Evolutionary conservation across 2,797 vertebrate genomes (phyloP), one percentile per base, ranked within the genome.

Genomic region (Mus spretus): DNA sequence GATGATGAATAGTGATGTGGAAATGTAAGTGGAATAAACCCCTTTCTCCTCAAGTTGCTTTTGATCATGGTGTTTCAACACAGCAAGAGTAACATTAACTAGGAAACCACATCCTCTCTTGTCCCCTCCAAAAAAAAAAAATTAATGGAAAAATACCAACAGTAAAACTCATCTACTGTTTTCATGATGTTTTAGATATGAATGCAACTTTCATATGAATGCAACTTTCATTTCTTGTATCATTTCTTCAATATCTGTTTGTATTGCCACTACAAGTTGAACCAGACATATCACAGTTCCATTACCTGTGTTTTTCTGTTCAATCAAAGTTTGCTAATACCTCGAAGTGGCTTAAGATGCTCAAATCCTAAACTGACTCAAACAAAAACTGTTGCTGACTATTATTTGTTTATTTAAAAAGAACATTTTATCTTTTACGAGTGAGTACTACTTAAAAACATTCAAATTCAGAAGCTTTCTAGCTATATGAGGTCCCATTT

Each of bases 291-390:
- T 53, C 20, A 20, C 0, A 50, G 91, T 97, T 91, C n/a, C n/a
- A 34, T 65, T 37, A 72, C 0, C 88, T 82, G 7, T 89, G 85
- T 86, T 96, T 82, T 34, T 47, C 53, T 96, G 24, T 77, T 67
- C 90, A 94, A 17, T 20, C 67, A 93, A 47, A 81, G 1, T 4
- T 70, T 74, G 50, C 22, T 65, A 44, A 61, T 95, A 47, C 8
- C 57, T 85, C 22, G 3, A 0, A 47, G 31, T 77, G 50, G 0
- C 7, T 88, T 53, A 96, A 74, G 20, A 67, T 95, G 82, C 77
- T 97, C 88, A 96, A 53, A 67, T 31, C 93, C 83, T 11, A 97
- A 96, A 61, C 24, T 31, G 82, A 19, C 34, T 93, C 31, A 93
- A 81, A 88, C 4, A 78, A 70, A 92, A 37, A 77, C 14, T 82